Base-by-base conservation (phyloP, 2,797 vertebrate species). In the Macrochelys suwanniensis region DNA sequence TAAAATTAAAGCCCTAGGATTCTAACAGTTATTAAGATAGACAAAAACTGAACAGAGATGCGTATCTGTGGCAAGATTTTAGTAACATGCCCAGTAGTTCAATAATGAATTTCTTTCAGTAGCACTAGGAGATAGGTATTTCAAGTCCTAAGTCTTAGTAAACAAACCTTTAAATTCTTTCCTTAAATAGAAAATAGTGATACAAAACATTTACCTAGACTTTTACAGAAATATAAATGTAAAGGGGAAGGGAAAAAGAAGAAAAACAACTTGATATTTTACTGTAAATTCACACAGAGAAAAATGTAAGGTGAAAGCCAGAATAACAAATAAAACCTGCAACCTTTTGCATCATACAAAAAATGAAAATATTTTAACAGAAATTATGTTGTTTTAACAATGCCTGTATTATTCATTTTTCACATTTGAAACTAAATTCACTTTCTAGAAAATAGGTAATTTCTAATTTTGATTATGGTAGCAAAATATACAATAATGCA, bases 391-490 rank as follows among this genome's bases (percentile, higher is more conserved):
- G 80, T 94, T 93, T 97, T 94, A 88, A 97, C 80, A 95, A 93
- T 83, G 71, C 57, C 85, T 94, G 26, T 59, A 95, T 97, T 92
- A 83, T 49, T 80, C 87, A 31, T 80, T 47, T 83, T 96, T 96
- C 83, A 92, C 61, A 56, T 92, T 80, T 97, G 91, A 97, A 97
- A 97, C 94, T 91, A 96, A 97, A 91, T 96, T 96, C 92, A 95
- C 92, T 96, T 97, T 90, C 51, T 42, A 89, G 85, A 84, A 82
- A 93, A 92, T 96, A 98, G 96, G 95, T 95, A 96, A 82, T 96
- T 94, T 82, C 59, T 84, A 84, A 94, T 95, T 92, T 95, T 96
- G 97, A 95, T 97, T 96, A 92, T 92, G 93, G 1, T 80, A 91
- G 53, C 91, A 94, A 94, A 96, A 97, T 93, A 95, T 91, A 96